Evolutionary conservation across 2,797 vertebrate species (phyloP), one percentile per base, ranked within the genome.

Genomic region (Phrynocephalus guinanensis): DNA sequence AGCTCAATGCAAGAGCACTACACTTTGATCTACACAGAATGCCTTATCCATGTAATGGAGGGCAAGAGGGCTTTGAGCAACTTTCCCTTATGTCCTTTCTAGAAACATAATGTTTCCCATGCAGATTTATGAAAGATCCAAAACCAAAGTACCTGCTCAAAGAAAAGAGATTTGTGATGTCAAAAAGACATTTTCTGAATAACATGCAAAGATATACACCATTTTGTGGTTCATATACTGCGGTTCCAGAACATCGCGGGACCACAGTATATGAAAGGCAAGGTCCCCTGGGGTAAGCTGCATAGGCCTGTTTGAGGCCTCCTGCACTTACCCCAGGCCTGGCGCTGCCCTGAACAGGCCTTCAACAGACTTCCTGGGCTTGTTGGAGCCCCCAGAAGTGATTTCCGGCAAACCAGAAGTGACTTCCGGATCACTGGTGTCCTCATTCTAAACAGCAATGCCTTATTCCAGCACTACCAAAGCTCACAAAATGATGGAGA

Each of bases 101-200:
- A 30, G 33, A 76, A 70, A 79, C 71, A 4, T 44, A 84, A 50
- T 60, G 87, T 86, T 93, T 87, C 77, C 86, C 87, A 91, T 84
- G 87, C 56, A 91, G 75, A 44, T 87, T 85, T 83, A 86, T 66
- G 82, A 89, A 91, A 89, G 91, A 60, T 89, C 20, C 33, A 76
- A 85, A 26, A 87, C 81, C 85, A 90, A 71, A 90, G 70, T 56
- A 85, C 83, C 66, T 90, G 44, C 86, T 86, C 83, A 90, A 71
- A 90, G 70, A 60, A 83, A 81, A 81, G 88, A 87, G 56, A 9
- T 91, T 92, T 82, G 76, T 89, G 79, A 85, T 70, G 76, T 91
- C 30, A 87, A 83, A 76, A 92, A 67, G 73, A 90, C 2, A 26
- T 88, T 56, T 44, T 44, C 5, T 79, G 67, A 93, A 90, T 72